Evolutionary conservation across 2,888 invertebrate species (phyloP).

Genomic region (Nomada fucata): DNA sequence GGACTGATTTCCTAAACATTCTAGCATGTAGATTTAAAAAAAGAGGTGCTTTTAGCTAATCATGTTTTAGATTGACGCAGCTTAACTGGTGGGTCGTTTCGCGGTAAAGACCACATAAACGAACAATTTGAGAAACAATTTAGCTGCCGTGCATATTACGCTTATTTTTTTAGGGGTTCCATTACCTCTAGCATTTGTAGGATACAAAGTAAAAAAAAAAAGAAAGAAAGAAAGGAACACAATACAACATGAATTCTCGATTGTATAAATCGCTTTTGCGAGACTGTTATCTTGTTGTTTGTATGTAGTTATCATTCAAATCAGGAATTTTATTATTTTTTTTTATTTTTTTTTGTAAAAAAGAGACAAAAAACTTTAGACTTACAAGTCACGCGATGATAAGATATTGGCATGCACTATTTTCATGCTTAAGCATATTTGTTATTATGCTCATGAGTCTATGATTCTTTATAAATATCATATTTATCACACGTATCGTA

Average conservation of each 20-base stretch:
- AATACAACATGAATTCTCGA: conserved; percentile 45
- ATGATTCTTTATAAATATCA: conserved; percentile 47
- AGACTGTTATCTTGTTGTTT: conserved; percentile 67
- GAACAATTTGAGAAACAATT: conserved; percentile 59
- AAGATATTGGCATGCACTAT: conserved; percentile 45
- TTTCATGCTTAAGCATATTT: conserved; percentile 45
- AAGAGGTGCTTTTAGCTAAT: conserved; percentile 80
- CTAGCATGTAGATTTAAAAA: conserved; percentile 64
- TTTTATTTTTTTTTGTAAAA: conserved; percentile 42
- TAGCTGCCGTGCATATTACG: conserved; percentile 74
- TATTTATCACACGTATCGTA: conserved; percentile 36
- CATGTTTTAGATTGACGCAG: conserved; percentile 75
- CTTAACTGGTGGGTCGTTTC: conserved; percentile 47
- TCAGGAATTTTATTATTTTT: conserved; percentile 16
- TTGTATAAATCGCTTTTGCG: conserved; percentile 63
- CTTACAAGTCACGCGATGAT: conserved; percentile 33
- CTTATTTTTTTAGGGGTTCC: conserved; percentile 71
- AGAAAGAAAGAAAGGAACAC: conserved; percentile 15
- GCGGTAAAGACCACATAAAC: conserved; percentile 32
- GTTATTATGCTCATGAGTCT: conserved; percentile 42
- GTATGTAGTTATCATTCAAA: conserved; percentile 62
- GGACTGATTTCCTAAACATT: conserved; percentile 46
- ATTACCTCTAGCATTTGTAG: conserved; percentile 62
- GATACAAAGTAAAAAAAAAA: conserved; percentile 38
- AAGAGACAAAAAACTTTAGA: conserved; percentile 40